Percentiles rank a stretch among this genome's conserved stretches.
Conservation (phyloP, 2,797 vertebrate species). For the Muscicapa striata region DNA sequence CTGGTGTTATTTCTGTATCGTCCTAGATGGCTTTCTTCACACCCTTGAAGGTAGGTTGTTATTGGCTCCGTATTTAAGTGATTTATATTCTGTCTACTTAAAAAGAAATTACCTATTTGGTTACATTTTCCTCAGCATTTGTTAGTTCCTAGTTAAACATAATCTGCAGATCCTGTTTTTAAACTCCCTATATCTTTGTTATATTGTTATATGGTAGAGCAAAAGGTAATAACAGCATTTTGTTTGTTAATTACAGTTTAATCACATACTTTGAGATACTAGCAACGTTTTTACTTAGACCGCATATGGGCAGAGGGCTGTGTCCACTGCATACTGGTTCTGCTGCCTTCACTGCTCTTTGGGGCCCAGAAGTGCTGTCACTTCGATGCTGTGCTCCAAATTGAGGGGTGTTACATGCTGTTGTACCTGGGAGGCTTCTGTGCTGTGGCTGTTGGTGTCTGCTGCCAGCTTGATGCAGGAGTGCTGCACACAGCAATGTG, state of each 20-base stretch:
- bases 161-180: background rate
- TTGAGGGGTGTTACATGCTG: accelerated
- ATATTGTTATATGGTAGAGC: background rate
- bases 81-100: background rate
- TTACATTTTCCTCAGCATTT: background rate
- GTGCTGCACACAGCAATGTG: background rate
- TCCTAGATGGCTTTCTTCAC: background rate
- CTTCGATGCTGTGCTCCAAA: background rate
- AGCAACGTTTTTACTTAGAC: background rate
- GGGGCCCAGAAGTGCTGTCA: background rate
- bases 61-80: background rate
- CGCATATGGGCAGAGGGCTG: background rate
- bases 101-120: background rate
- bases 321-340: background rate
- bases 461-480: background rate
- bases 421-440: background rate
- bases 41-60: background rate
- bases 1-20: accelerated
- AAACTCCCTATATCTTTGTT: background rate
- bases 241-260: background rate
- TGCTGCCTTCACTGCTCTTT: background rate
- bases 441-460: background rate
- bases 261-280: background rate
- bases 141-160: background rate
- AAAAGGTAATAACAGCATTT: background rate